These are phyloP conservation scores for Cyrtodaria siliqua DNA, from an alignment of 2,888 invertebrate genomes.

Conservation along the genomic window DNA sequence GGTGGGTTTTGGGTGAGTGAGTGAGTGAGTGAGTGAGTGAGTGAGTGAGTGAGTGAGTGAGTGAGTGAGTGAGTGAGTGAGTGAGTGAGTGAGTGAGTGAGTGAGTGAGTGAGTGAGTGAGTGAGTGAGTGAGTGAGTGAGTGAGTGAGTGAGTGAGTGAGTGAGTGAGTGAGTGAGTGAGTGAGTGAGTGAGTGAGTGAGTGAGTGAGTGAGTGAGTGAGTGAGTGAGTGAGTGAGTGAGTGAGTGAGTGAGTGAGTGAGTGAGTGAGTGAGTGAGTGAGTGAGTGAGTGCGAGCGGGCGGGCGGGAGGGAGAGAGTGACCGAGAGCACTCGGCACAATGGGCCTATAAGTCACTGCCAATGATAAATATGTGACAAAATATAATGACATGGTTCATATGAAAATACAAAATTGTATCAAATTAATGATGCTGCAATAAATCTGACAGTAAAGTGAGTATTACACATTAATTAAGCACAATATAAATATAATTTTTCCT, in stretches of 20 bases:
- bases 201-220: conserved; percentile 18
- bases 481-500: too few species aligned
- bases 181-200: conserved; percentile 14
- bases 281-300: conserved; percentile 1
- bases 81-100: conserved; percentile 28
- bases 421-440: too few species aligned
- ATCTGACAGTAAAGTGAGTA: too few species aligned
- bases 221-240: conserved; percentile 20
- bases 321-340: too few species aligned
- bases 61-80: conserved; percentile 24
- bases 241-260: conserved; percentile 8
- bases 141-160: conserved; percentile 18
- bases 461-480: too few species aligned
- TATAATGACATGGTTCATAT: too few species aligned
- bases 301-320: conserved; percentile 1
- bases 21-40: neutral
- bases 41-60: conserved; percentile 2
- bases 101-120: conserved; percentile 27
- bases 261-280: conserved; percentile 17
- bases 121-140: conserved; percentile 12
- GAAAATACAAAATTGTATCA: too few species aligned
- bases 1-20: neutral
- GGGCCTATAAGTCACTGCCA: too few species aligned
- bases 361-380: too few species aligned
- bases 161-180: conserved; percentile 14